These are phyloP conservation scores for Zaprionus gabonicus DNA, from an alignment of 1,140 invertebrate genomes.

Conservation along the genomic window DNA sequence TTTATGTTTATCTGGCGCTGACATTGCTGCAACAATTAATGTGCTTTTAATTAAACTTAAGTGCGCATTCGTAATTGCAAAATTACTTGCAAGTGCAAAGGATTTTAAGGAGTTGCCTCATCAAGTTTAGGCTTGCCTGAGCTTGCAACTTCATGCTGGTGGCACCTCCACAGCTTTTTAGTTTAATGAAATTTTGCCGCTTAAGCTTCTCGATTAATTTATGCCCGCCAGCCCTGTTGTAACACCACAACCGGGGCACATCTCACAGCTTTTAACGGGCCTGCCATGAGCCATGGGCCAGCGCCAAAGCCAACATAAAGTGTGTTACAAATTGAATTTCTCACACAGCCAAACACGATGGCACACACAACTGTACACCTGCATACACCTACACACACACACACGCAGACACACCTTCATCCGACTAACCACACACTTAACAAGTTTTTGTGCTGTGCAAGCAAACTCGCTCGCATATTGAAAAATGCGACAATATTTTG, in stretches of 20 bases:
- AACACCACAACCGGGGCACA: constrained; percentile 15
- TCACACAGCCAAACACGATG: constrained; percentile 39
- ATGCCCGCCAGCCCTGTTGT: constrained; percentile 57
- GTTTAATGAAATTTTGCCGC: constrained; percentile 67
- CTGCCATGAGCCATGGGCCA: constrained; percentile 47
- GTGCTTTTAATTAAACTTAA: constrained; percentile 80
- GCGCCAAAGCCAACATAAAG: constrained; percentile 73
- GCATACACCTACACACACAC: not conserved
- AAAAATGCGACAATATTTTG: constrained; percentile 80
- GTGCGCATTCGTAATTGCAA: constrained; percentile 78
- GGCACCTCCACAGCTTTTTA: constrained; percentile 43
- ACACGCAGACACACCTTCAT: constrained; percentile 2
- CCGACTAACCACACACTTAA: constrained; percentile 72
- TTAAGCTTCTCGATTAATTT: constrained; percentile 65
- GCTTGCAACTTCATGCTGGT: constrained; percentile 7
- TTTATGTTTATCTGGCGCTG: constrained; percentile 60
- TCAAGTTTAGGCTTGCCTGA: not conserved
- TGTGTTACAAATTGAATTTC: constrained; percentile 80
- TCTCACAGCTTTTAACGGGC: constrained; percentile 64
- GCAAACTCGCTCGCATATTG: constrained; percentile 55
- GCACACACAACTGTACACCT: not conserved
- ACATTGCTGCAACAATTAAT: constrained; percentile 73
- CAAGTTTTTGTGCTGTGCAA: constrained; percentile 67
- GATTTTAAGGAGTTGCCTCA: constrained; percentile 50
- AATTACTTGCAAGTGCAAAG: constrained; percentile 60